Evolutionary conservation across 2,797 vertebrate species (phyloP).

Genomic region (Gymnodraco acuticeps): DNA sequence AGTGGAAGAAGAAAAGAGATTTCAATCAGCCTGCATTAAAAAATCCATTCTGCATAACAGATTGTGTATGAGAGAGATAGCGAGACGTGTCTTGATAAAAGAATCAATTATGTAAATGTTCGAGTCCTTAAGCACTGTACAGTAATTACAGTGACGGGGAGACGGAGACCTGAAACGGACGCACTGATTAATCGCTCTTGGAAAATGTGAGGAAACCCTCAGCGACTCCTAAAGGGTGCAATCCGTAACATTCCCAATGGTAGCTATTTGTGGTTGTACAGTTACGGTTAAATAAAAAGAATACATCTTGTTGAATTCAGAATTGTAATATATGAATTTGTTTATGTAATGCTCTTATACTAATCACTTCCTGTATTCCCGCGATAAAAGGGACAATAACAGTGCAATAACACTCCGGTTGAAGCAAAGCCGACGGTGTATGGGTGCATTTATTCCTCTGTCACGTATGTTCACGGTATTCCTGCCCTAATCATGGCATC

Average conservation of each 20-base stretch:
- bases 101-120: conserved; percentile 81
- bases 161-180: conserved; percentile 57
- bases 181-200: conserved; percentile 65
- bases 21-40: conserved; percentile 62
- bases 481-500: too few species aligned
- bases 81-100: conserved; percentile 72
- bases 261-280: neutral
- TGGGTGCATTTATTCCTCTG: too few species aligned
- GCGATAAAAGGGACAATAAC: too few species aligned
- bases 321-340: too few species aligned
- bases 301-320: too few species aligned
- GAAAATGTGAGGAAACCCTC: conserved; percentile 36
- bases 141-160: conserved; percentile 75
- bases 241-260: neutral
- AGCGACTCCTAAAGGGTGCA: conserved; percentile 37
- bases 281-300: neutral
- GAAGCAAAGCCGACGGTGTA: too few species aligned
- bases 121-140: conserved; percentile 70
- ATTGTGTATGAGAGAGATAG: conserved; percentile 70
- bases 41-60: conserved; percentile 73
- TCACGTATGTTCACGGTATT: too few species aligned
- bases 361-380: too few species aligned
- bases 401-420: too few species aligned
- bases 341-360: too few species aligned
- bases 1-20: conserved; percentile 31